These are phyloP conservation scores for Forbesichthys papilliferus DNA, from an alignment of 2,113 vertebrate genomes.

Conservation along the genomic window DNA sequence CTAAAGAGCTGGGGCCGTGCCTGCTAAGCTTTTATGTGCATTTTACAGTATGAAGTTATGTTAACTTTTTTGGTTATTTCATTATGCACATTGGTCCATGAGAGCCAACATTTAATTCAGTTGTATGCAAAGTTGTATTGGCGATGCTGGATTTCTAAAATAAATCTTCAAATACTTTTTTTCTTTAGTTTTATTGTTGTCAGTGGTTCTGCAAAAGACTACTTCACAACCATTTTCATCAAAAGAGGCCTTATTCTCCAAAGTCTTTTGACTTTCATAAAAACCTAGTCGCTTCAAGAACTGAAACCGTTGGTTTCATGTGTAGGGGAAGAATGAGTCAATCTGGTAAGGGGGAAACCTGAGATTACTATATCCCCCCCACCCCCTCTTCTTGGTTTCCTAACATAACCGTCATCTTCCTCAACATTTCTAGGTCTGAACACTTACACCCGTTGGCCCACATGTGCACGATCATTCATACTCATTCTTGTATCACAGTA, in stretches of 20 bases:
- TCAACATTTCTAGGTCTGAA: constrained; percentile 54
- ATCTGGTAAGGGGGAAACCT: constrained; percentile 71
- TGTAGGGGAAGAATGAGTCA: constrained; percentile 79
- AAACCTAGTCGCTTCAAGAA: constrained; percentile 56
- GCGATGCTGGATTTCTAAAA: constrained; percentile 44
- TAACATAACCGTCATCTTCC: constrained; percentile 73
- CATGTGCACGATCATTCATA: constrained; percentile 38
- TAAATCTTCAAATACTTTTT: constrained; percentile 39
- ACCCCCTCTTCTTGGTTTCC: constrained; percentile 75
- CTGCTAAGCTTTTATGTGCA: too few species aligned
- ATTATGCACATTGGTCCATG: too few species aligned
- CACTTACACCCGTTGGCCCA: constrained; percentile 43
- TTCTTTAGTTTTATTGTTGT: constrained; percentile 26
- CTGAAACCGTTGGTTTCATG: constrained; percentile 69
- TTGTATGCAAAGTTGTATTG: constrained; percentile 4
- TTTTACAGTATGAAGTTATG: too few species aligned
- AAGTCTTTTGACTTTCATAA: constrained; percentile 53
- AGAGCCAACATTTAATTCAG: too few species aligned
- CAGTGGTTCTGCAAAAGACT: too few species aligned
- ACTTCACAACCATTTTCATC: constrained; percentile 47
- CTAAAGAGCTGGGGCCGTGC: too few species aligned
- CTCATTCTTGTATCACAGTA: constrained; percentile 50
- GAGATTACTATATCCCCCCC: constrained; percentile 64
- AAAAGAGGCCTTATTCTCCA: constrained; percentile 15
- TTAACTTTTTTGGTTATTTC: too few species aligned